These are phyloP conservation scores for Andrena trimmerana DNA, from an alignment of 2,888 invertebrate species.

Conservation along the genomic window DNA sequence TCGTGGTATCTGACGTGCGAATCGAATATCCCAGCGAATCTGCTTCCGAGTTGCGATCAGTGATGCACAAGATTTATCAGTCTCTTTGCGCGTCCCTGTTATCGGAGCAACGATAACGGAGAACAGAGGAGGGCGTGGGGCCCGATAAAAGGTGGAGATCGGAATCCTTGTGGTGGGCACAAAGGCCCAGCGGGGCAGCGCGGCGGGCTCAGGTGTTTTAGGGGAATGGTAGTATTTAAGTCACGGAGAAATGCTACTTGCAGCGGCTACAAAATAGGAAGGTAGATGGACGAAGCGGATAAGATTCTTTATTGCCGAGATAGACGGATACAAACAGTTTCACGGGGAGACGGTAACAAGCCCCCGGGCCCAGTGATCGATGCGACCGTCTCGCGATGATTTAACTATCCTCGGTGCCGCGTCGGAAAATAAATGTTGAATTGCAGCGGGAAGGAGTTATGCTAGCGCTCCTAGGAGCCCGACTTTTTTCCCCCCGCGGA, in stretches of 20 bases:
- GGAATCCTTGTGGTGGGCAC: slow-evolving; percentile 9
- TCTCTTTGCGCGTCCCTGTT: neutral
- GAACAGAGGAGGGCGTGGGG: neutral
- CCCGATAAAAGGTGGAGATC: neutral
- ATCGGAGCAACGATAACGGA: neutral
- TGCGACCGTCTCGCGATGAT: slow-evolving; percentile 54
- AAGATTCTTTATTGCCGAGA: slow-evolving; percentile 59
- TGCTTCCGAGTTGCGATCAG: neutral
- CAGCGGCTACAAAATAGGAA: slow-evolving; percentile 11
- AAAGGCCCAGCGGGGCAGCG: slow-evolving; percentile 29
- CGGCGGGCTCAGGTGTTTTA: slow-evolving; percentile 36
- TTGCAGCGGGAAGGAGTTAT: slow-evolving; percentile 39
- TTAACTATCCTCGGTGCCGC: slow-evolving; percentile 48
- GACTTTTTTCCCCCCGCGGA: neutral
- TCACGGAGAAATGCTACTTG: slow-evolving; percentile 33
- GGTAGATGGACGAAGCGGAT: slow-evolving; percentile 58
- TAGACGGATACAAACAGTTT: slow-evolving; percentile 60
- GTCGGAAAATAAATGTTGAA: slow-evolving; percentile 47
- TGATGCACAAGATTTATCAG: neutral
- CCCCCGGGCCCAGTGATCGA: slow-evolving; percentile 42
- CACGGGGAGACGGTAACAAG: slow-evolving; percentile 62
- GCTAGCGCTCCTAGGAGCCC: neutral
- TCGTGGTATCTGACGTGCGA: no score
- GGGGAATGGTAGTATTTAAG: slow-evolving; percentile 42
- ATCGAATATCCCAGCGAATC: neutral